Conservation (phyloP, 2,797 vertebrate genomes). For the Phylloscopus collybita region DNA sequence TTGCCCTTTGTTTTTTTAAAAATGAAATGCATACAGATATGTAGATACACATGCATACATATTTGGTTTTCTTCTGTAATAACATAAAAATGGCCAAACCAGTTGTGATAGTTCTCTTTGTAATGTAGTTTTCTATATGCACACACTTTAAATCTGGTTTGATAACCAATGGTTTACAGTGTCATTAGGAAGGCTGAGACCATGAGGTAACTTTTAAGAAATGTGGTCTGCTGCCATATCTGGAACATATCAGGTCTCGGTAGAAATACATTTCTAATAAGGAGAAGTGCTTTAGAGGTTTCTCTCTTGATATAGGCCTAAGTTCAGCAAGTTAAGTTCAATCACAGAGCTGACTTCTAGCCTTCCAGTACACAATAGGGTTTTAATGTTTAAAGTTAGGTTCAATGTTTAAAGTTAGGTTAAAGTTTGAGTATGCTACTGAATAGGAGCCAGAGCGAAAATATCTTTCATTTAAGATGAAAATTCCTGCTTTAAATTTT, state of each 20-base stretch:
- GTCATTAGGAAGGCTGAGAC: background rate
- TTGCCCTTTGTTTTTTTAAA: background rate
- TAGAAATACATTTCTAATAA: conserved; percentile 47
- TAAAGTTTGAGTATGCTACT: background rate
- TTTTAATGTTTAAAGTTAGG: conserved; percentile 25
- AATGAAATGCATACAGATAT: background rate
- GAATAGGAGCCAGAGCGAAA: background rate
- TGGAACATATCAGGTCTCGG: background rate
- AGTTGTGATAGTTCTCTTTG: background rate
- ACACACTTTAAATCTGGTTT: background rate
- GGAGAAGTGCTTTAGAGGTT: background rate
- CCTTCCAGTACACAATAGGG: background rate
- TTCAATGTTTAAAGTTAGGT: background rate
- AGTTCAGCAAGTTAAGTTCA: conserved; percentile 25
- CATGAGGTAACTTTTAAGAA: background rate
- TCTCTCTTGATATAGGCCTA: background rate
- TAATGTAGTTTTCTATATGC: background rate
- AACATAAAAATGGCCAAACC: background rate
- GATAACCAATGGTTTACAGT: background rate
- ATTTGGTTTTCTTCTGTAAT: background rate
- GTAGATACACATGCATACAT: background rate
- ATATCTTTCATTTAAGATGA: conserved; percentile 11
- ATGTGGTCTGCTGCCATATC: background rate
- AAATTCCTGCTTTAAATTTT: conserved; percentile 37
- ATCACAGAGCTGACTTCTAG: background rate